Base-by-base conservation (phyloP, 2,113 vertebrate genomes). In the Eonycteris spelaea region DNA sequence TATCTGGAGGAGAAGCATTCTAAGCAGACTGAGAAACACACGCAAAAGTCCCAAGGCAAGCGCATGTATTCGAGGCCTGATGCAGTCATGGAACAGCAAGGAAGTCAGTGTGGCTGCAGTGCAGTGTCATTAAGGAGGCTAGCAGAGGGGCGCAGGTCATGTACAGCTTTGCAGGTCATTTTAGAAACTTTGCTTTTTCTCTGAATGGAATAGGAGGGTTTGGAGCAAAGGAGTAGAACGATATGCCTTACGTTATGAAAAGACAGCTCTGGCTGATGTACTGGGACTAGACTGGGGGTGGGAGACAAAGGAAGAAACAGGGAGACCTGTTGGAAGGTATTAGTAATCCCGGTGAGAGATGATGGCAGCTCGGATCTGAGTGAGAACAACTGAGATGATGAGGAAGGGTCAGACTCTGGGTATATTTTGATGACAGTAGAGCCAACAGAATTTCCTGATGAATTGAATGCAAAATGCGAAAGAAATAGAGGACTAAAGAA, bases 101-200 rank as follows among this genome's bases (percentile, higher is more conserved):
- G 53, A 57, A 18, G 22, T 65, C 35, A 48, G 38, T 5, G 5
- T 7, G 5, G 43, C 26, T 78, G 5, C 16, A 43, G 35, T 0
- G 0, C 70, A 75, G 53, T 16, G 10, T 55, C 2, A 11, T 16
- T 40, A 13, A 63, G 33, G 48, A 55, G 92, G 16, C 21, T 21
- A 45, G 24, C 3, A 24, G 40, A 67, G 65, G 21, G 9, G 28
- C 22, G 2, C 4, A 4, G 10, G 2, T 14, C 0, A 0, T 1
- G 12, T 9, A 28, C 1, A 1, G 22, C 38, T 93, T 82, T 53
- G 21, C 55, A 67, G 35, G 2, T 24, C 6, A 22, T 16, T 84
- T 26, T 51, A 55, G 16, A 57, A 51, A 51, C 30, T 26, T 59
- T 3, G 11, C 61, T 83, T 94, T 79, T 77, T 79, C 38, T 86